A percentile compares a stretch with the other conserved stretches of the same genome.
These are phyloP conservation scores for Oithona nana DNA, from an alignment of 2,888 invertebrate species.

Conservation along the genomic window DNA sequence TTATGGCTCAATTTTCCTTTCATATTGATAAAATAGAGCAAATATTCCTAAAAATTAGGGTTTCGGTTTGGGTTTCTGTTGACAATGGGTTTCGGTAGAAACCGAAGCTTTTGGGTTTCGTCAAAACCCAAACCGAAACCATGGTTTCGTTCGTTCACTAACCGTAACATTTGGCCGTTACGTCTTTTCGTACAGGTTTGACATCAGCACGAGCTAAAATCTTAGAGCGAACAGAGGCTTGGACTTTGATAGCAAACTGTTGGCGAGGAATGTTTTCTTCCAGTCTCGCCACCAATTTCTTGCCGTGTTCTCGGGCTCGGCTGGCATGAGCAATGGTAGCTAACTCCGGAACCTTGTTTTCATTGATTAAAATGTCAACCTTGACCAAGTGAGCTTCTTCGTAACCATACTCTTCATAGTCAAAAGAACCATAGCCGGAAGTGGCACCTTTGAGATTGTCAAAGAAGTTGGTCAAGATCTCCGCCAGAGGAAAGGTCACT, in stretches of 20 bases:
- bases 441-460: slow-evolving; percentile 69
- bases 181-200: slow-evolving; percentile 73
- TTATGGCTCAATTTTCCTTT: too few relatives aligned
- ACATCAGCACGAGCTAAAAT: slow-evolving; percentile 65
- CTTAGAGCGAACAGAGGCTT: slow-evolving; percentile 58
- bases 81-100: too few relatives aligned
- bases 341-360: slow-evolving; percentile 57
- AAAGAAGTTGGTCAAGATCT: slow-evolving; percentile 86
- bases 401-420: slow-evolving; percentile 75
- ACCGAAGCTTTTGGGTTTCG: too few relatives aligned
- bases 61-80: too few relatives aligned
- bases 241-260: slow-evolving; percentile 48
- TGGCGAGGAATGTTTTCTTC: slow-evolving; percentile 12
- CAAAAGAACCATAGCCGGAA: slow-evolving; percentile 88
- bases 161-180: slow-evolving; percentile 79
- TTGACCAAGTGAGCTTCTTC: slow-evolving; percentile 52
- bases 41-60: too few relatives aligned
- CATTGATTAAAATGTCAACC: slow-evolving; percentile 48
- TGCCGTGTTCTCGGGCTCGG: slow-evolving; percentile 33
- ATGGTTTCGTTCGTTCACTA: too few relatives aligned
- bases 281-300: not conserved
- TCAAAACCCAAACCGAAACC: too few relatives aligned
- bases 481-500: slow-evolving; percentile 67
- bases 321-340: slow-evolving; percentile 55
- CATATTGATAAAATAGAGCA: too few relatives aligned